Evolutionary conservation across 1,140 invertebrate species (phyloP).

Genomic region (Notospermus geniculatus): DNA sequence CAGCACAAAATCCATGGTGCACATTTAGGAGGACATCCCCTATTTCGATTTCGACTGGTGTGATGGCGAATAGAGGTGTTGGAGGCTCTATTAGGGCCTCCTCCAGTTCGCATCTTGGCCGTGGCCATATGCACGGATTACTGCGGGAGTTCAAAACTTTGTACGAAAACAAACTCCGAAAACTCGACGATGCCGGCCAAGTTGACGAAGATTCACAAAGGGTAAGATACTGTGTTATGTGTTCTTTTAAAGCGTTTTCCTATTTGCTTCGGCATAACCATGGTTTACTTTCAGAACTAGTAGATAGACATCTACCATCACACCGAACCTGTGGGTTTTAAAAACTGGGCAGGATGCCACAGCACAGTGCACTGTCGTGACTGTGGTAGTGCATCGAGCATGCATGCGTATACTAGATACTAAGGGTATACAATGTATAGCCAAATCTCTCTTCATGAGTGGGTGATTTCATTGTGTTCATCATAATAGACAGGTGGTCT

Average conservation of each 20-base stretch:
- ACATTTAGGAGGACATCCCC: too few species aligned
- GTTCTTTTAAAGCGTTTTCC: neutral
- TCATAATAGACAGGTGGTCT: too few species aligned
- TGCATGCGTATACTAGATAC: neutral
- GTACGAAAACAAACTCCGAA: conserved; percentile 43
- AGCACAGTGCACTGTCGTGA: neutral
- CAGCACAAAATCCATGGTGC: too few species aligned
- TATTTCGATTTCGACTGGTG: too few species aligned
- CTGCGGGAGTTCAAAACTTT: conserved; percentile 45
- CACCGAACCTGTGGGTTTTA: neutral
- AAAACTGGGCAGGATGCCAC: neutral
- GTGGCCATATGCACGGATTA: conserved; percentile 36
- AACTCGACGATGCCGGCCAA: conserved; percentile 43
- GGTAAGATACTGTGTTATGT: conserved; percentile 24
- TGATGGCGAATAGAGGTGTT: too few species aligned
- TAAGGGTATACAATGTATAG: too few species aligned
- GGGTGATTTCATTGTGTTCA: too few species aligned
- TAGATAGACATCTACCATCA: neutral
- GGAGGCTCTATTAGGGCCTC: too few species aligned
- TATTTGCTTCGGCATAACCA: neutral
- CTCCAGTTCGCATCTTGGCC: too few species aligned
- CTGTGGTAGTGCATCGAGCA: neutral
- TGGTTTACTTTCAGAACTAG: neutral
- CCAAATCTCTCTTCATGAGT: too few species aligned
- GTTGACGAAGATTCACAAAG: conserved; percentile 40